A percentile compares a stretch with the other conserved stretches of the same genome.
Evolutionary conservation across 2,888 invertebrate species (phyloP).

Genomic region (Epinotia brunnichana): DNA sequence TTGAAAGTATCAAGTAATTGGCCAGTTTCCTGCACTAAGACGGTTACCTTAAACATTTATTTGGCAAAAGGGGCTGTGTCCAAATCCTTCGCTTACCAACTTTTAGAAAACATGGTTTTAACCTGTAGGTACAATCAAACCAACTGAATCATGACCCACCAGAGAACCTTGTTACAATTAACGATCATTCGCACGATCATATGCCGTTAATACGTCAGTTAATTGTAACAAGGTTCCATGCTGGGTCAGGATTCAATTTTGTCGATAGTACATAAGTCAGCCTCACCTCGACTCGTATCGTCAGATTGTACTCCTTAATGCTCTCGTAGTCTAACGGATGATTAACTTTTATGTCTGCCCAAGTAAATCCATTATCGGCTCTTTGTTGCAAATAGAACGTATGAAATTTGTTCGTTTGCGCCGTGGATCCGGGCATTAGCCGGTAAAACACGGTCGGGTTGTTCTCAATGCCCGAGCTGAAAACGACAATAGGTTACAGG

Average conservation of each 20-base stretch:
- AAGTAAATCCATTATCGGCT: slow-evolving; percentile 95
- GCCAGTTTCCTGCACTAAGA: too few relatives aligned
- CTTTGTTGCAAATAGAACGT: slow-evolving; percentile 98
- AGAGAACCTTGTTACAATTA: too few relatives aligned
- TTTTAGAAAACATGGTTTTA: not conserved
- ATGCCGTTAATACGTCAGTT: too few relatives aligned
- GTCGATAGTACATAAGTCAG: not conserved
- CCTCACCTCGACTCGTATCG: slow-evolving; percentile 96
- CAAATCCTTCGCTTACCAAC: not conserved
- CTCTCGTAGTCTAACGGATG: slow-evolving; percentile 97
- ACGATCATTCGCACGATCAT: too few relatives aligned
- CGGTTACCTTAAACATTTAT: too few relatives aligned
- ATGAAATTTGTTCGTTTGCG: slow-evolving; percentile 97
- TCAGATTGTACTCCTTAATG: slow-evolving; percentile 97
- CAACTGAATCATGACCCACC: too few relatives aligned
- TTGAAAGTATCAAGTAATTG: too few relatives aligned
- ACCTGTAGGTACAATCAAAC: too few relatives aligned
- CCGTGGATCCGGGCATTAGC: slow-evolving; percentile 97
- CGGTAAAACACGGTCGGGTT: slow-evolving; percentile 98
- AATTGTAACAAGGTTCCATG: too few relatives aligned
- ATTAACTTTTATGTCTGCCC: slow-evolving; percentile 98
- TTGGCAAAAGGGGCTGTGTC: too few relatives aligned
- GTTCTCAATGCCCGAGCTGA: slow-evolving; percentile 97
- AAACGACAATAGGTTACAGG: slow-evolving; percentile 63
- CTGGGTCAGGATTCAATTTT: too few relatives aligned